Evolutionary conservation across 1,140 invertebrate species (phyloP), one percentile per base, ranked within the genome.

Genomic region (Drosophila pachea): DNA sequence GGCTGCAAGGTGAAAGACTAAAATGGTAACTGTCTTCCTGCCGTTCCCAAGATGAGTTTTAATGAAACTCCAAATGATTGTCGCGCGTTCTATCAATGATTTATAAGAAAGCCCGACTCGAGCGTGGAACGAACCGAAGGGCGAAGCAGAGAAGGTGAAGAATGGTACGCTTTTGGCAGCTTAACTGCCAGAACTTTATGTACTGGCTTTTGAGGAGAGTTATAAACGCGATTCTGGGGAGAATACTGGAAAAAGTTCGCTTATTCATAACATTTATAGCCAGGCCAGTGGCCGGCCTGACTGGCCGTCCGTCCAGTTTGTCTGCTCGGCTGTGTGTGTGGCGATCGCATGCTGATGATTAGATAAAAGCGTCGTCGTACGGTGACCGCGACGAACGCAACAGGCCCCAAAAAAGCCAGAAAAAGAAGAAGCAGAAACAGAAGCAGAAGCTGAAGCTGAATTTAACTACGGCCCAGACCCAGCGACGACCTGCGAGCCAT

Each of bases 261-360:
- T 84, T 84, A 84, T 84, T 84, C 81, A 84, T 86, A 84, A 74
- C 82, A 54, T 76, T 86, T 86, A 79, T 79, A 47, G 72, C 72
- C 49, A 22, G 43, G 63, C 14, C 56, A 14, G 38, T 52, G 69
- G 52, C 35, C 52, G 35, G 0, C 22, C 22, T 22, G 22, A 22
- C 22, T 22, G 22, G 12, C 22, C 22, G 22, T 22, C 40, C 14
- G 40, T 14, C 40, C 14, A 22, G 11, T 42, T 4, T 42, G 40
- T 12, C 40, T 12, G 12, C 7, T 7, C 7, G 40, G 3, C 12
- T 43, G 43, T 53, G 45, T 53, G 45, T 11, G 32, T 49, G 42
- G 63, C 55, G 65, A 54, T 70, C 68, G 62, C 78, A 69, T 61
- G 68, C 75, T 76, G 79, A 83, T 83, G 79, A 83, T 83, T 83